Percentiles rank a stretch among this genome's conserved stretches.
Evolutionary conservation across 2,113 vertebrate genomes (phyloP).

Genomic region (Callionymus lyra): DNA sequence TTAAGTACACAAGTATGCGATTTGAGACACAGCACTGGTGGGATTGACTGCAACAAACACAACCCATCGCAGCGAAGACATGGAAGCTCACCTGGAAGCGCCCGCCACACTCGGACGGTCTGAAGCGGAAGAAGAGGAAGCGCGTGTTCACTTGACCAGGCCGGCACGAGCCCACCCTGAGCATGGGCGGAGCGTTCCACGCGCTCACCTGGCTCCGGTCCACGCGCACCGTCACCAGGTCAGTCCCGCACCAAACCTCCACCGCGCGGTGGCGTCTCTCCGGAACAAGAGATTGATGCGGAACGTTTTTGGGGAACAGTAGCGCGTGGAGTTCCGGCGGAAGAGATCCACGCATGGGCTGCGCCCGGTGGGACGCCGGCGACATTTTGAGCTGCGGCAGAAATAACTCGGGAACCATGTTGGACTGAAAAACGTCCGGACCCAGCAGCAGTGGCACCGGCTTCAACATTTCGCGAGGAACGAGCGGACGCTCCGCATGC

Average conservation of each 20-base stretch:
- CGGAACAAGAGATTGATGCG: background rate
- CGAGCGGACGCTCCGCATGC: conserved; percentile 13
- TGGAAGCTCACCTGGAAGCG: conserved; percentile 3
- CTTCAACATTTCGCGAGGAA: conserved; percentile 13
- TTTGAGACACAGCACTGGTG: too few species aligned
- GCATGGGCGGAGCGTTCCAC: conserved; percentile 7
- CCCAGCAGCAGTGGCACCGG: conserved; percentile 1
- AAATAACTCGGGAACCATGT: too few species aligned
- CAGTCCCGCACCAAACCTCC: conserved; percentile 16
- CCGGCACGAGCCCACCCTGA: conserved; percentile 22
- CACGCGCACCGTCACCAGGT: conserved; percentile 14
- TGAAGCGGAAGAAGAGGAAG: conserved; percentile 23
- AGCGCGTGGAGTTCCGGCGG: conserved; percentile 12
- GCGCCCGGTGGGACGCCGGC: background rate
- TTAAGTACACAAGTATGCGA: too few species aligned
- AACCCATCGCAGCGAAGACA: too few species aligned
- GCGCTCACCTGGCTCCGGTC: conserved; percentile 18
- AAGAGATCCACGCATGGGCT: background rate
- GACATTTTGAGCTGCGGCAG: too few species aligned
- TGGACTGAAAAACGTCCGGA: too few species aligned
- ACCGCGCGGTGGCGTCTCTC: background rate
- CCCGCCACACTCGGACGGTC: conserved; percentile 14
- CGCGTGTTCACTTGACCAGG: background rate
- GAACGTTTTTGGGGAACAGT: conserved; percentile 2
- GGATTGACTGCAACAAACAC: too few species aligned